phyloP scores from a whole-genome alignment of 2,113 vertebrate genomes.

The Perca fluviatilis region DNA sequence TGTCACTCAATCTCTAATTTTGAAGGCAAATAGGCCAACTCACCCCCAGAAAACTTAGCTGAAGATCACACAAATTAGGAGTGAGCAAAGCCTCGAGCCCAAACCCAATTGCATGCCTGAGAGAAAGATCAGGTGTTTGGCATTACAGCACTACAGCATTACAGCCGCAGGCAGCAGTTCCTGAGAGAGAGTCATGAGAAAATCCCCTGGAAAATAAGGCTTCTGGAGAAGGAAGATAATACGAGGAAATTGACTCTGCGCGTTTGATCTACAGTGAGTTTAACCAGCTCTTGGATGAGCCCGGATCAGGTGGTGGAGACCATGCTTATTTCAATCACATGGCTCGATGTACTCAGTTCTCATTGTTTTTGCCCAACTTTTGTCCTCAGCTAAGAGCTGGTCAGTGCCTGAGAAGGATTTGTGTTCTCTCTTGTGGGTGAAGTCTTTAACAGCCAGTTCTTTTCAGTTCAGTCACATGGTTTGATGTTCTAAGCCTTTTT shows the following conservation, averaged over 20 bases:
- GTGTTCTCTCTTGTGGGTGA: conserved; percentile 47
- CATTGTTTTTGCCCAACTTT: conserved; percentile 52
- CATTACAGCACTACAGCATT: conserved; percentile 79
- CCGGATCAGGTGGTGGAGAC: conserved; percentile 71
- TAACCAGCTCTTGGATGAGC: conserved; percentile 72
- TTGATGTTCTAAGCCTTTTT: conserved; percentile 25
- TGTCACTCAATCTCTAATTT: neutral
- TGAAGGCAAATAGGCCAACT: conserved; percentile 22
- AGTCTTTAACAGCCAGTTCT: conserved; percentile 12
- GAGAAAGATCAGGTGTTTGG: conserved; percentile 84
- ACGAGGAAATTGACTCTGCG: conserved; percentile 72
- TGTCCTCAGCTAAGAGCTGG: conserved; percentile 40
- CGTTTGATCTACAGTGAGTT: conserved; percentile 78
- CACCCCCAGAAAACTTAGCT: conserved; percentile 42
- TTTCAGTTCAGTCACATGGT: conserved; percentile 38
- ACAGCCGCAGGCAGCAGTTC: conserved; percentile 77
- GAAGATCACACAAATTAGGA: conserved; percentile 73
- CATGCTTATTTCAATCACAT: conserved; percentile 72
- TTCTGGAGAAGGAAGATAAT: conserved; percentile 70
- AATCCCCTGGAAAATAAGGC: conserved; percentile 77
- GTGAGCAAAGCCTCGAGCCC: conserved; percentile 64
- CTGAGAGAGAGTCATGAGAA: conserved; percentile 80
- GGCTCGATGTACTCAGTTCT: conserved; percentile 57
- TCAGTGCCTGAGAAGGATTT: conserved; percentile 51
- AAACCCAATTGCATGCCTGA: conserved; percentile 76